A percentile compares a stretch with the other conserved stretches of the same genome.
Evolutionary conservation across 1,140 invertebrate species (phyloP).

Genomic region (Heterodera schachtii): DNA sequence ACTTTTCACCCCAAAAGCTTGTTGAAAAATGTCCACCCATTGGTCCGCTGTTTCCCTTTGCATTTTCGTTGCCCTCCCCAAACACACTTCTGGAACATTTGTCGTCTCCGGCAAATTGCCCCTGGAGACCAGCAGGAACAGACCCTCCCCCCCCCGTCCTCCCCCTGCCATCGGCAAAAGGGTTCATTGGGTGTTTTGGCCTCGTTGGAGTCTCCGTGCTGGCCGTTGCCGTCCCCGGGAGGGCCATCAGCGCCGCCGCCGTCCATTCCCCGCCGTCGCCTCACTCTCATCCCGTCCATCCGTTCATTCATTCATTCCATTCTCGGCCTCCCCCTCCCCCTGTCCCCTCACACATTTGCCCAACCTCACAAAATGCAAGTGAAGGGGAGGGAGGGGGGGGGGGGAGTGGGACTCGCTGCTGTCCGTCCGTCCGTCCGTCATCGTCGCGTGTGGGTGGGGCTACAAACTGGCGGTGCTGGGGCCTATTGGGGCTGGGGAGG

Average conservation of each 20-base stretch:
- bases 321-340: not conserved
- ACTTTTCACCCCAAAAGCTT: not conserved
- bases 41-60: not conserved
- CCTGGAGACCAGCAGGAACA: constrained; percentile 4
- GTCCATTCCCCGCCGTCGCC: not conserved
- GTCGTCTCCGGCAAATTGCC: constrained; percentile 11
- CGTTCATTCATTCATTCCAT: constrained; percentile 1
- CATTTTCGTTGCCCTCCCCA: not conserved
- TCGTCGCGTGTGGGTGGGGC: not conserved
- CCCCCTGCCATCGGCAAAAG: not conserved
- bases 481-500: not conserved
- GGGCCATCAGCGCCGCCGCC: constrained; percentile 5
- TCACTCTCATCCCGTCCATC: constrained; percentile 5
- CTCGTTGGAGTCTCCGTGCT: constrained; percentile 9
- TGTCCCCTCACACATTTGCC: not conserved
- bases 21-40: not conserved
- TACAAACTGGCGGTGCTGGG: constrained; percentile 1
- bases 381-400: too few relatives aligned
- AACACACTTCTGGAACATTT: constrained; percentile 11
- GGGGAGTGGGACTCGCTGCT: not conserved
- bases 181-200: constrained; percentile 6
- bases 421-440: not conserved
- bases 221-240: constrained; percentile 9
- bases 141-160: not conserved
- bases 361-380: too few relatives aligned